Conservation (phyloP, 2,797 vertebrate genomes). For the Dromococcyx pavoninus region DNA sequence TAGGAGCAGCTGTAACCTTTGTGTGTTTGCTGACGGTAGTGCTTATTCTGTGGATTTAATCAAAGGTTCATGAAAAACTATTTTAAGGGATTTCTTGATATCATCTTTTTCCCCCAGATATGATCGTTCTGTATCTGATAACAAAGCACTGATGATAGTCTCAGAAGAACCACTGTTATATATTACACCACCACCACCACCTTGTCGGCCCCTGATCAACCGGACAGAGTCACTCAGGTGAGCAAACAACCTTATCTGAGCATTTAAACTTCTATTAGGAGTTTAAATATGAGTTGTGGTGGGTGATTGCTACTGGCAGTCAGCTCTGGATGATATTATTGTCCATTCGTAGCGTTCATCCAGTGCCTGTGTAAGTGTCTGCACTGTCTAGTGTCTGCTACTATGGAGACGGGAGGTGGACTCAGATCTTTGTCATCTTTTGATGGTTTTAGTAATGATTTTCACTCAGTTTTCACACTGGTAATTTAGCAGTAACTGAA, state of each 20-base stretch:
- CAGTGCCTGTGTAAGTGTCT: background rate
- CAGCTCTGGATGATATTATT: background rate
- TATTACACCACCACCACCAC: slow-evolving; percentile 79
- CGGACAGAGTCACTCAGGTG: slow-evolving; percentile 92
- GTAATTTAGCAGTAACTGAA: background rate
- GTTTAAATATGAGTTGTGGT: background rate
- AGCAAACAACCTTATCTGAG: slow-evolving; percentile 44
- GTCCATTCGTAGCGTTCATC: background rate
- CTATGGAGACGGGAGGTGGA: background rate
- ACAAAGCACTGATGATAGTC: slow-evolving; percentile 93
- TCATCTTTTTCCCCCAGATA: slow-evolving; percentile 67
- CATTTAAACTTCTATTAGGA: background rate
- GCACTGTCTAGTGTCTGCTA: background rate
- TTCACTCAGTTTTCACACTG: background rate
- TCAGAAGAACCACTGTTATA: slow-evolving; percentile 86
- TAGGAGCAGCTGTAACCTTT: background rate
- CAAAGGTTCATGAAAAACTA: background rate
- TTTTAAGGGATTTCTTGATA: background rate
- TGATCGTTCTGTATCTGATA: slow-evolving; percentile 75
- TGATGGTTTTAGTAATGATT: background rate
- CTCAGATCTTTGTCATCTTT: background rate
- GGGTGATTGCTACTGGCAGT: background rate
- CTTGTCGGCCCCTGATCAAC: slow-evolving; percentile 88
- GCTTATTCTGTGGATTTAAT: background rate
- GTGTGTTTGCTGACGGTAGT: background rate